Conservation (phyloP, 1,140 invertebrate genomes). For the Pantala flavescens region DNA sequence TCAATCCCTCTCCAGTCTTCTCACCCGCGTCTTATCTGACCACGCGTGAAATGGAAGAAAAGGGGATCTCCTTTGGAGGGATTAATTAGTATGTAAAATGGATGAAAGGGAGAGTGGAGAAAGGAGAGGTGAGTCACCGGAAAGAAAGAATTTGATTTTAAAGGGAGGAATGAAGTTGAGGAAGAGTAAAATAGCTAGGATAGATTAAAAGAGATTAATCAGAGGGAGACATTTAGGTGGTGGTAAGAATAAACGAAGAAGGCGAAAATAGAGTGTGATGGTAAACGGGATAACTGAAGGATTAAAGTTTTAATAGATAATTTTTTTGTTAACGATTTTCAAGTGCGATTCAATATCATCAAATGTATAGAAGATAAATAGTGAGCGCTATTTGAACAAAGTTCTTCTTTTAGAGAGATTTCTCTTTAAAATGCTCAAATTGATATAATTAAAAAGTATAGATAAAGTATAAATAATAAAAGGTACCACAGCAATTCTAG, state of each 20-base stretch:
- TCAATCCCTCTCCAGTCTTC: neutral
- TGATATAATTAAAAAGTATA: too few species aligned
- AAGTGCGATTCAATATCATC: neutral
- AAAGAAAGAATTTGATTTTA: neutral
- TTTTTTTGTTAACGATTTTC: too few species aligned
- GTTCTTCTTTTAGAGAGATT: too few species aligned
- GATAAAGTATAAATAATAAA: too few species aligned
- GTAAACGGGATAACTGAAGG: too few species aligned
- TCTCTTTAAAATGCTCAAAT: too few species aligned
- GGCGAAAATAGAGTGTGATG: neutral
- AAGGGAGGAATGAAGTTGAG: neutral
- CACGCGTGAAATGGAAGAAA: neutral
- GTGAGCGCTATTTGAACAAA: too few species aligned
- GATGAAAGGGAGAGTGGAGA: neutral
- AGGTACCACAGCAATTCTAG: too few species aligned
- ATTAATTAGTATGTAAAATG: neutral
- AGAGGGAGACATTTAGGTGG: neutral
- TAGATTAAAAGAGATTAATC: neutral
- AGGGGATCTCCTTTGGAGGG: too few species aligned
- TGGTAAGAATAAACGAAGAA: neutral
- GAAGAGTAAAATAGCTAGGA: neutral
- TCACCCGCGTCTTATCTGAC: neutral
- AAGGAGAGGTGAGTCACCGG: neutral
- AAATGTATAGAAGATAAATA: too few species aligned
- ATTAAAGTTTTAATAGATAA: too few species aligned